phyloP scores from a whole-genome alignment of 2,797 vertebrate genomes.

The Enteromius unitaeniatus region DNA sequence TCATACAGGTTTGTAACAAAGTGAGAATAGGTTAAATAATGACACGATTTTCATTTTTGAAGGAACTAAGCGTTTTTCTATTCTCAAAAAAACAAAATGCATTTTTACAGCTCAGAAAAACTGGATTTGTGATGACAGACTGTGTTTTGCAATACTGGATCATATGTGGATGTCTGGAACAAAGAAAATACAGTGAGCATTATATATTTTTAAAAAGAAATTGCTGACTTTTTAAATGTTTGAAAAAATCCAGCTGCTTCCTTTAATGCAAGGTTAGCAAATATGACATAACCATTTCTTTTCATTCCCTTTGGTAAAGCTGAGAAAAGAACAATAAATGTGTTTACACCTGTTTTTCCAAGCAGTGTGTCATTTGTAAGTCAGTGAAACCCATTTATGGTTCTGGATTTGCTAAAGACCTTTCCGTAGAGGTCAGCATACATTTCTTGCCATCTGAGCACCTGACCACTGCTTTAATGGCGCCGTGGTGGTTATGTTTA shows the following conservation, averaged over 20 bases:
- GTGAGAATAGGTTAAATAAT: neutral
- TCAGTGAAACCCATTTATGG: slow-evolving; percentile 15
- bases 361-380: slow-evolving; percentile 40
- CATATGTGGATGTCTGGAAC: neutral
- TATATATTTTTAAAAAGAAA: neutral
- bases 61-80: neutral
- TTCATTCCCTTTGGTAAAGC: slow-evolving; percentile 8
- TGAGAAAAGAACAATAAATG: slow-evolving; percentile 73
- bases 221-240: slow-evolving; percentile 8
- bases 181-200: neutral
- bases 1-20: neutral
- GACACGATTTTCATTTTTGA: neutral
- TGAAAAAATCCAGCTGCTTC: neutral
- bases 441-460: slow-evolving; percentile 36
- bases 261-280: slow-evolving; percentile 52
- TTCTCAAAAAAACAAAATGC: neutral
- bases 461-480: slow-evolving; percentile 45
- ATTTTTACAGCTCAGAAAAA: neutral
- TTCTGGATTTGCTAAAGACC: slow-evolving; percentile 32
- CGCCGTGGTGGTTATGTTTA: slow-evolving; percentile 52
- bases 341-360: slow-evolving; percentile 64
- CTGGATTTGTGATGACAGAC: neutral
- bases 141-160: neutral
- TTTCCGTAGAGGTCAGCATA: slow-evolving; percentile 49
- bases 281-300: slow-evolving; percentile 35